Evolutionary conservation across 2,888 invertebrate genomes (phyloP), one percentile per base, ranked within the genome.

Genomic region (Sminthurides aquaticus): DNA sequence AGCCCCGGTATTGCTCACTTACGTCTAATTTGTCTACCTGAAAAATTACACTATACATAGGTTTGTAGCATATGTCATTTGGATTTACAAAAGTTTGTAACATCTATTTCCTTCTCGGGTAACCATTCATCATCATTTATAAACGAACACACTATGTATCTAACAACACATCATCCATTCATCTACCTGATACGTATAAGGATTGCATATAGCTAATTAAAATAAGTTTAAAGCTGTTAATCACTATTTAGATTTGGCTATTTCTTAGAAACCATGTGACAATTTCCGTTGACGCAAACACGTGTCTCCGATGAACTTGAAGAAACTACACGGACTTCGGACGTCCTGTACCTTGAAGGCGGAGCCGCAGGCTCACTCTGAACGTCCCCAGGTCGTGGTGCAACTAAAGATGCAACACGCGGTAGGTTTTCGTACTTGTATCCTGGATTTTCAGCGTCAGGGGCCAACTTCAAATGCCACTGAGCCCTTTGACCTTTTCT

Each of bases 401-500:
- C 62, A 1, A 62, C 59, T 1, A 59, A 49, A 1, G 66, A 54
- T 5, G 20, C 59, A 1, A 63, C 61, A 1, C 60, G 28, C 22
- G 66, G 66, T 3, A 52, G 43, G 20, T 8, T 2, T 2, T 22
- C 52, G 49, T 57, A 29, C 2, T 28, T 22, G 2, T 8, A 11
- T 15, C 20, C 15, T 15, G 48, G 2, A 24, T 57, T 18, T 8
- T 49, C 54, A 18, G 58, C 52, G 1, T 61, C 61, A n/a, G 52
- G 52, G 26, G 55, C 56, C 49, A 71, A 22, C 48, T 68, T 66
- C 43, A 74, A 58, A 54, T 70, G 66, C 74, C 74, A 74, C 59
- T 74, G 74, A 24, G 71, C 72, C 28, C 70, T 28, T 49, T 72
- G 70, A 27, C 74, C 74, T 52, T 73, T 74, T 1, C 73, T 64